Conservation (phyloP, 1,140 invertebrate species). For the Halesus radiatus region DNA sequence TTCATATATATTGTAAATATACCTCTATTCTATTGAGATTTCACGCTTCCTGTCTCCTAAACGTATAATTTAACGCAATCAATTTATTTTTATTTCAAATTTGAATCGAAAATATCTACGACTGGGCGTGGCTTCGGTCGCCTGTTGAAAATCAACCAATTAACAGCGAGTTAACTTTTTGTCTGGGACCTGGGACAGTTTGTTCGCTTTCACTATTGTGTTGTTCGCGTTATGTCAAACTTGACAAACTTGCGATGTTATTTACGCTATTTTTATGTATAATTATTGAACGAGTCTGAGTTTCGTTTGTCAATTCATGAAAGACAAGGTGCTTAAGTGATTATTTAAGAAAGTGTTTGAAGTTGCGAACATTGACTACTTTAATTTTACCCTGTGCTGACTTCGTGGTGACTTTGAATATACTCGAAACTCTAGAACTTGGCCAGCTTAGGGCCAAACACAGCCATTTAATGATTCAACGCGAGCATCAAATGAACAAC, state of each 20-base stretch:
- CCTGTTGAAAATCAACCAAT: slow-evolving; percentile 40
- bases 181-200: slow-evolving; percentile 32
- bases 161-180: slow-evolving; percentile 45
- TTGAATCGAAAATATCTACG: slow-evolving; percentile 10
- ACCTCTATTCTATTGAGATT: too few species aligned
- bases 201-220: slow-evolving; percentile 39
- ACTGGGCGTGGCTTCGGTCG: slow-evolving; percentile 42
- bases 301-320: neutral
- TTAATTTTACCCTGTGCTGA: neutral
- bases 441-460: slow-evolving; percentile 17
- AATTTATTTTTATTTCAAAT: neutral
- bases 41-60: too few species aligned
- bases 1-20: too few species aligned
- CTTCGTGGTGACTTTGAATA: neutral
- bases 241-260: slow-evolving; percentile 31
- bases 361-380: neutral
- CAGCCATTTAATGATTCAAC: slow-evolving; percentile 67
- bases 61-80: too few species aligned
- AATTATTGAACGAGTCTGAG: neutral
- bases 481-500: slow-evolving; percentile 73
- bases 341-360: neutral
- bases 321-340: neutral
- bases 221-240: slow-evolving; percentile 44
- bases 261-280: neutral
- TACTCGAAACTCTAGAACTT: neutral